phyloP scores from a whole-genome alignment of 2,113 vertebrate species.

The Eleginops maclovinus region DNA sequence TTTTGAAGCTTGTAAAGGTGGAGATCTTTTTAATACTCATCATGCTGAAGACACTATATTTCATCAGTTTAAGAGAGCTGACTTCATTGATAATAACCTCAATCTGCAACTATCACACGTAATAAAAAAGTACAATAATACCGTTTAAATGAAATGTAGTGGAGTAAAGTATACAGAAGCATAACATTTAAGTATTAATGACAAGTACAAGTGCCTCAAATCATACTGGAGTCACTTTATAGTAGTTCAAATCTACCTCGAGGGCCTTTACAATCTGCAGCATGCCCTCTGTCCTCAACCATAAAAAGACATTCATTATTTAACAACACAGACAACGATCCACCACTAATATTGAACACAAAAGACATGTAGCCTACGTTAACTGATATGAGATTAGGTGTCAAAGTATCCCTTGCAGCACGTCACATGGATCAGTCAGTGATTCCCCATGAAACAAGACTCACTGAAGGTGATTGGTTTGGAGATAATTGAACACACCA shows the following conservation, averaged over 20 bases:
- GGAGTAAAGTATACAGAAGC: too few relatives aligned
- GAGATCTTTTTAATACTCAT: too few relatives aligned
- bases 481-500: slow-evolving; percentile 24
- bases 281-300: neutral
- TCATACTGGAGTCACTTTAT: too few relatives aligned
- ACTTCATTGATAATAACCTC: too few relatives aligned
- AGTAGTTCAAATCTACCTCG: neutral
- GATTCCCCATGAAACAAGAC: neutral
- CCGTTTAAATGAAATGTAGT: too few relatives aligned
- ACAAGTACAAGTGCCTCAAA: too few relatives aligned
- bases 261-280: neutral
- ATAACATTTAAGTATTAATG: too few relatives aligned
- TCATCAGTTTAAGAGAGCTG: too few relatives aligned
- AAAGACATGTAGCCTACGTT: neutral
- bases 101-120: too few relatives aligned
- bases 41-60: too few relatives aligned
- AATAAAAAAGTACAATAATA: too few relatives aligned
- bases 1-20: too few relatives aligned
- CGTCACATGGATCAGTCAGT: neutral
- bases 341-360: neutral
- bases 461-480: slow-evolving; percentile 4
- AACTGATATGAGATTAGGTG: neutral
- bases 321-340: neutral
- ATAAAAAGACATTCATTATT: neutral
- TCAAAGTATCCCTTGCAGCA: neutral